Evolutionary conservation across 2,113 vertebrate species (phyloP).

Genomic region (Limnothrissa miodon): DNA sequence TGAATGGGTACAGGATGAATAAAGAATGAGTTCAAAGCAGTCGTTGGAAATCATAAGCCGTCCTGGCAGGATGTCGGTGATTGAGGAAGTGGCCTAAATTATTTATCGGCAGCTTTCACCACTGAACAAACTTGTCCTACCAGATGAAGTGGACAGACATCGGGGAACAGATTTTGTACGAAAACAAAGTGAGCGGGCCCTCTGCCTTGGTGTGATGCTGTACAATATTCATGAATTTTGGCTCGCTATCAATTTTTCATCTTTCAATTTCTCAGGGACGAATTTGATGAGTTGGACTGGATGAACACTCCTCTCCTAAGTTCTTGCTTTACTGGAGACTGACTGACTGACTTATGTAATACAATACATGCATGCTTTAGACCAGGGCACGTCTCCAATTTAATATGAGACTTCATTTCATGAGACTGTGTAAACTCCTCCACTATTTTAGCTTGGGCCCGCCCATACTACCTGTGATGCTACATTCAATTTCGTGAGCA

Average conservation of each 20-base stretch:
- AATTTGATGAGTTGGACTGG: neutral
- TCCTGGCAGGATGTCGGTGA: neutral
- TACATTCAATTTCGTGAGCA: too few relatives aligned
- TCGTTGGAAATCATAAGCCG: neutral
- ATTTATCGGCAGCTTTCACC: neutral
- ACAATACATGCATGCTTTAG: neutral
- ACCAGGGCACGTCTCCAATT: neutral
- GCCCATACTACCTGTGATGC: too few relatives aligned
- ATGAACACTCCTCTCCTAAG: neutral
- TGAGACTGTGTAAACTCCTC: too few relatives aligned
- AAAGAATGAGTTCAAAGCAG: slow-evolving; percentile 3
- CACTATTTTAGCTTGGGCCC: too few relatives aligned
- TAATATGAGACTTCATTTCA: too few relatives aligned
- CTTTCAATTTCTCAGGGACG: neutral
- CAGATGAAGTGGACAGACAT: neutral
- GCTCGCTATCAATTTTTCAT: neutral
- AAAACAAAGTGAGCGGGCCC: neutral
- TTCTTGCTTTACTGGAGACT: neutral
- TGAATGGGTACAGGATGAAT: neutral
- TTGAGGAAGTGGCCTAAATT: slow-evolving; percentile 1
- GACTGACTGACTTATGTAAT: neutral
- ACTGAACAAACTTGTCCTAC: neutral
- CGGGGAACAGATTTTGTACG: neutral
- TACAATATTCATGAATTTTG: slow-evolving; percentile 7
- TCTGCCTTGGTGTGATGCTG: neutral